phyloP scores from a whole-genome alignment of 35 echinoderm and acorn worm genomes.

The Ophioderma brevispina region DNA sequence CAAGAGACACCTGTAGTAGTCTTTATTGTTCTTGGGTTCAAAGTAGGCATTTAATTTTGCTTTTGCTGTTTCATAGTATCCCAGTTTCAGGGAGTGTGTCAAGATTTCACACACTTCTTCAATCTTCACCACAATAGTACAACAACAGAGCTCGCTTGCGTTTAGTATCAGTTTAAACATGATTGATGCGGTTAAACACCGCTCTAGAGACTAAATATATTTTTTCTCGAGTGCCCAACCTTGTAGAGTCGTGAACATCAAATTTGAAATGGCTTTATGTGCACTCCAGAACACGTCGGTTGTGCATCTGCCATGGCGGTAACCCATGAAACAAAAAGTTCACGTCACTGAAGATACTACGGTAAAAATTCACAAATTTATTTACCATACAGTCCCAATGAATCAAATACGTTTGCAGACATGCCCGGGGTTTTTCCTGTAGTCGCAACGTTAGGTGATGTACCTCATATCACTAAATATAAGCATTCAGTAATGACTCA shows the following conservation, averaged over 20 bases:
- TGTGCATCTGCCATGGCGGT: no score
- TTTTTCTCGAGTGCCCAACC: not conserved
- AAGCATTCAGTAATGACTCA: no score
- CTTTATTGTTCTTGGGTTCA: constrained; percentile 37
- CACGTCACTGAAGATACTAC: no score
- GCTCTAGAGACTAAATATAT: constrained; percentile 20
- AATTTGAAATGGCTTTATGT: constrained; percentile 5
- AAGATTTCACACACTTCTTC: not conserved
- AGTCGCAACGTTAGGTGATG: no score
- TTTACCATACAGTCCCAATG: no score
- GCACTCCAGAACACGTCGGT: no score
- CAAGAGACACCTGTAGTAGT: constrained; percentile 59
- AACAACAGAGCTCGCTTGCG: constrained; percentile 44
- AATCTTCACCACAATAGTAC: constrained; percentile 42
- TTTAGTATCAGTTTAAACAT: not conserved
- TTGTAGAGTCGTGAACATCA: not conserved
- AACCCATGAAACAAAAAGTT: no score
- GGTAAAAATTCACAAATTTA: no score
- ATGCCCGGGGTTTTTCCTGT: no score
- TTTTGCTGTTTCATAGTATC: not conserved
- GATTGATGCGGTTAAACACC: constrained; percentile 20
- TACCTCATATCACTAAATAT: no score
- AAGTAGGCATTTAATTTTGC: not conserved
- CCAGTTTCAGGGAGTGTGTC: not conserved
- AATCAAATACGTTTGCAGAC: no score